phyloP scores from a whole-genome alignment of 2,888 invertebrate genomes.

The Lasius platythorax region DNA sequence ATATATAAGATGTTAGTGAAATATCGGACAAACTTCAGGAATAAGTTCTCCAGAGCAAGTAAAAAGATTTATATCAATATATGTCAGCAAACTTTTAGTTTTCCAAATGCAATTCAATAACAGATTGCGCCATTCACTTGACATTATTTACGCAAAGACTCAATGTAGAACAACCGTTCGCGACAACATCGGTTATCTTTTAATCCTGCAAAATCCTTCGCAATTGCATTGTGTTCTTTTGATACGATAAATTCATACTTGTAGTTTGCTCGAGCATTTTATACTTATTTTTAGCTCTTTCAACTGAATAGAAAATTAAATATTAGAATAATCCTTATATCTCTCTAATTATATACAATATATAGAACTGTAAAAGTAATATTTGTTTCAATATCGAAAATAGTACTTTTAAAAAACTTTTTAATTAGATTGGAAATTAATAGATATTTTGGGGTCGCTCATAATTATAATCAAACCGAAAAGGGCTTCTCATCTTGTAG shows the following conservation, averaged over 20 bases:
- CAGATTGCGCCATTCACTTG: slow-evolving; percentile 19
- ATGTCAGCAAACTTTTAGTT: slow-evolving; percentile 27
- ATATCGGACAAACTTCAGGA: slow-evolving; percentile 14
- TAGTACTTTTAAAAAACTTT: neutral
- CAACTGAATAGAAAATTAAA: neutral
- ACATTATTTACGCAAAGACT: slow-evolving; percentile 24
- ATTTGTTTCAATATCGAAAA: neutral
- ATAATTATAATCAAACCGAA: neutral
- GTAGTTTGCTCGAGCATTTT: neutral
- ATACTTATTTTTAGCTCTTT: neutral
- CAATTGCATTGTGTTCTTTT: neutral
- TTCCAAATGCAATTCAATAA: slow-evolving; percentile 11
- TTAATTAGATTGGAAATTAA: neutral
- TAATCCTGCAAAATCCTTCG: neutral
- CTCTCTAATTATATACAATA: neutral
- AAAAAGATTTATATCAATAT: slow-evolving; percentile 35
- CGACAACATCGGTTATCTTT: neutral
- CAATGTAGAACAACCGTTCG: neutral
- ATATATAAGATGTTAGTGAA: slow-evolving; percentile 12
- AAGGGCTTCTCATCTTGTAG: neutral
- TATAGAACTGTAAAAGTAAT: neutral
- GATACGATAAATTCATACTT: neutral
- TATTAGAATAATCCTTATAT: neutral
- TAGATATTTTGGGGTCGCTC: neutral
- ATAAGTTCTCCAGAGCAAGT: slow-evolving; percentile 28